Conservation (phyloP, 1,140 invertebrate species). For the Cephus cinctus region DNA sequence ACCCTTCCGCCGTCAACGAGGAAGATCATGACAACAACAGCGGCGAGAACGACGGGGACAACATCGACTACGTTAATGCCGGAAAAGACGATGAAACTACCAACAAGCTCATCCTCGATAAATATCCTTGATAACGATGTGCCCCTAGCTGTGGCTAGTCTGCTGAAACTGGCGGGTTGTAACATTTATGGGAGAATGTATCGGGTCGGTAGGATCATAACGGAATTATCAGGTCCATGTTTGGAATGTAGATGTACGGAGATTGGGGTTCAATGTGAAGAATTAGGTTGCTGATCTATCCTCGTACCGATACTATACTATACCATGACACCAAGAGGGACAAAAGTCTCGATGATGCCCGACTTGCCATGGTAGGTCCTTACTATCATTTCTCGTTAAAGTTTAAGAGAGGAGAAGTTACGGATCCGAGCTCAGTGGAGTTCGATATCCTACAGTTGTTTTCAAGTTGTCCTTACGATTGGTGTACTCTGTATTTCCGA, state of each 20-base stretch:
- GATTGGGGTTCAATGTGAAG: constrained; percentile 80
- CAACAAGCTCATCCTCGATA: constrained; percentile 21
- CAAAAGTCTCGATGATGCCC: not conserved
- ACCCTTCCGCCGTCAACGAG: constrained; percentile 25
- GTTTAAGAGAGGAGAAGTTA: no score
- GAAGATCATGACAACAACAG: constrained; percentile 23
- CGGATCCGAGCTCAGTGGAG: no score
- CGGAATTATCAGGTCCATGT: constrained; percentile 79
- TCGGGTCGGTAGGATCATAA: constrained; percentile 78
- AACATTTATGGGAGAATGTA: constrained; percentile 93
- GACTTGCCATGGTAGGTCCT: not conserved
- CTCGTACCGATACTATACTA: no score
- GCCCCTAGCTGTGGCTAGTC: constrained; percentile 44
- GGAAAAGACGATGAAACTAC: constrained; percentile 21
- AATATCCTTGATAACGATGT: constrained; percentile 26
- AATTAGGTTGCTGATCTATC: constrained; percentile 64
- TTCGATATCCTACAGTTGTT: no score
- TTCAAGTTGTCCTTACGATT: no score
- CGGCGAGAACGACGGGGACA: constrained; percentile 19
- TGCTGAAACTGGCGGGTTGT: constrained; percentile 81
- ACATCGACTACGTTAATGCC: constrained; percentile 18
- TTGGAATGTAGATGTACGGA: constrained; percentile 84
- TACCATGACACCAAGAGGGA: constrained; percentile 20
- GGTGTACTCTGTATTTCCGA: no score
- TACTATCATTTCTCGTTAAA: no score